Evolutionary conservation across 2,113 vertebrate species (phyloP), one percentile per base, ranked within the genome.

Genomic region (Chaenogobius annularis): DNA sequence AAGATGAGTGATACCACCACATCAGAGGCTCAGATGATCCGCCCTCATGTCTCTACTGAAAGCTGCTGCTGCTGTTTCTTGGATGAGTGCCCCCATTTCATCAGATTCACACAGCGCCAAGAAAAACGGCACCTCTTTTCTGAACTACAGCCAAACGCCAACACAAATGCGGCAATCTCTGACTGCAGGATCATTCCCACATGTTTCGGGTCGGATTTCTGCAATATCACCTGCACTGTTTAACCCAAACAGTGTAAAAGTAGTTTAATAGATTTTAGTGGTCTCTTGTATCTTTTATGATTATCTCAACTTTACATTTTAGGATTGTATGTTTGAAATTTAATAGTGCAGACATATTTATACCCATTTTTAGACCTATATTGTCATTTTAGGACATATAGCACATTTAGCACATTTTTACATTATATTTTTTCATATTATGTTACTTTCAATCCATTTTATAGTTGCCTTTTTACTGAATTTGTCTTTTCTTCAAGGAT

Each of bases 61-160:
- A 68, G 44, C 74, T 79, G 77, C 81, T 55, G 55, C 56, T 31
- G 23, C 23, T 31, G 13, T 13, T 74, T 23, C 73, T 75, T 87
- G 87, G 86, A 87, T 73, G 67, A 85, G 70, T 72, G 84, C 90
- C 73, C 55, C 82, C 83, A 76, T 89, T 92, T 91, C 81, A 85
- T 87, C 87, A 74, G 80, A 65, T 52, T 74, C 65, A 58, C 68
- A 83, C 73, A 75, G 74, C 70, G 69, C 59, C 83, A 83, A 84
- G 79, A 75, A 78, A 86, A 87, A 85, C 76, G 72, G 81, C 83
- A 88, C 90, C 85, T 81, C 67, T 75, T 67, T 31, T 52, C 78
- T 90, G 88, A 90, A 86, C 48, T 73, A 59, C 37, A 84, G 89
- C 89, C 90, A 87, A 63, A 73, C 86, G 72, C 44, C 46, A 80